A percentile compares a stretch with the other conserved stretches of the same genome.
These are phyloP conservation scores for Hippocampus kuda DNA, from an alignment of 2,797 vertebrate species.

Conservation along the genomic window DNA sequence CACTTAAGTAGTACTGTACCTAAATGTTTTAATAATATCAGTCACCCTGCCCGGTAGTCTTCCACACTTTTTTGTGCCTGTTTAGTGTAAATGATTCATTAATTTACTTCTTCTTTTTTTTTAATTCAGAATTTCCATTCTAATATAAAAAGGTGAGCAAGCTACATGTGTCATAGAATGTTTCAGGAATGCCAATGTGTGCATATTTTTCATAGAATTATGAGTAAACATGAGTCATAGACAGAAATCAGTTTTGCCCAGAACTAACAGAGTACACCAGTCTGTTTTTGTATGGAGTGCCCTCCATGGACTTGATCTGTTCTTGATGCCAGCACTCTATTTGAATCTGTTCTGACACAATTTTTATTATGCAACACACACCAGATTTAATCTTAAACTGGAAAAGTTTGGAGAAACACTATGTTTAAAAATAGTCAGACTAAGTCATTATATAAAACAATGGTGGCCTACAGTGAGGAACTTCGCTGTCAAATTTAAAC, in stretches of 20 bases:
- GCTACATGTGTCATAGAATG: neutral
- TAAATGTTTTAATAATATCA: neutral
- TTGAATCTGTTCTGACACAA: neutral
- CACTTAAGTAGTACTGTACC: too few species aligned
- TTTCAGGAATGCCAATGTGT: neutral
- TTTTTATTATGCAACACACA: neutral
- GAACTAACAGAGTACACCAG: constrained; percentile 4
- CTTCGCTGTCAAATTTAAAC: neutral
- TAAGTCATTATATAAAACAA: neutral
- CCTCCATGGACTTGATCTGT: constrained; percentile 1
- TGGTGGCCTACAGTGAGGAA: neutral
- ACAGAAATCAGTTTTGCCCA: constrained; percentile 14
- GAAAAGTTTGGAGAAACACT: neutral
- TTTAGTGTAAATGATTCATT: neutral
- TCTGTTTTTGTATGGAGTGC: constrained; percentile 6
- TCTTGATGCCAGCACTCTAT: constrained; percentile 9
- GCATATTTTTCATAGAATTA: neutral
- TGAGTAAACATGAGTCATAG: constrained; percentile 23
- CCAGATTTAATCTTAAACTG: neutral
- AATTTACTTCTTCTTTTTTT: neutral
- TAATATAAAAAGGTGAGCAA: neutral
- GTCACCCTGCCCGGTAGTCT: neutral
- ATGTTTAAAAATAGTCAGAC: neutral
- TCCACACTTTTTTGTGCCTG: neutral
- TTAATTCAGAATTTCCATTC: neutral